Evolutionary conservation across 2,113 vertebrate genomes (phyloP).

Genomic region (Crotalus viridis): DNA sequence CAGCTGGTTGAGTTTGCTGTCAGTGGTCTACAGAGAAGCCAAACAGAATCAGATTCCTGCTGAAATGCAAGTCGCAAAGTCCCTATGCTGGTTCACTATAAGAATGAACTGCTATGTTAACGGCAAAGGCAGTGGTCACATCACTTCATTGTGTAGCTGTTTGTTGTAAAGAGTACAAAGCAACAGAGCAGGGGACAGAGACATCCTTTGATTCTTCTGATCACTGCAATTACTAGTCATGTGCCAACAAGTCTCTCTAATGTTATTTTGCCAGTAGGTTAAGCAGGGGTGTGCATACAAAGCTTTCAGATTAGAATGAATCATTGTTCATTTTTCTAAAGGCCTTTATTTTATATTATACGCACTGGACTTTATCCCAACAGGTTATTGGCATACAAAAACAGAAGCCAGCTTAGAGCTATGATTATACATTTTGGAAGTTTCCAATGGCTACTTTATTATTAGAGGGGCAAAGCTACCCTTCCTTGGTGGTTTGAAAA

Average conservation of each 20-base stretch:
- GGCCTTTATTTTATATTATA: constrained; percentile 22
- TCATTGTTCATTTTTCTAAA: neutral
- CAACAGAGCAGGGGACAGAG: constrained; percentile 10
- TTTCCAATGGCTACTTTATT: neutral
- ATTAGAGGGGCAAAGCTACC: constrained; percentile 18
- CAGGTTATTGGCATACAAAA: neutral
- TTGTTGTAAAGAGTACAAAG: constrained; percentile 53
- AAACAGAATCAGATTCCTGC: constrained; percentile 42
- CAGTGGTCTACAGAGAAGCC: neutral
- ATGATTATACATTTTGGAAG: neutral
- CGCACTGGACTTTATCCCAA: constrained; percentile 20
- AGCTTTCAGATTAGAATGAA: constrained; percentile 42
- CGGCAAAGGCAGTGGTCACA: constrained; percentile 49
- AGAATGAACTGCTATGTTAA: constrained; percentile 50
- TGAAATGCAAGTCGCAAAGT: constrained; percentile 21
- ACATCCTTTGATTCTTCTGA: constrained; percentile 63
- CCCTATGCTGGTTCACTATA: constrained; percentile 51
- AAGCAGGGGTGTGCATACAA: constrained; percentile 32
- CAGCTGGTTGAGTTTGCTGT: constrained; percentile 31
- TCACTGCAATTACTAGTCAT: constrained; percentile 61
- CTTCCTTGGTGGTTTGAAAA: neutral
- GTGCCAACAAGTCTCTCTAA: constrained; percentile 48
- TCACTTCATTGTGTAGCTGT: constrained; percentile 46
- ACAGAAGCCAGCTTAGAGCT: neutral
- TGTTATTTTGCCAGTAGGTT: constrained; percentile 26